Base-by-base conservation (phyloP, 1,140 invertebrate species). In the Paraescarpia echinospica region DNA sequence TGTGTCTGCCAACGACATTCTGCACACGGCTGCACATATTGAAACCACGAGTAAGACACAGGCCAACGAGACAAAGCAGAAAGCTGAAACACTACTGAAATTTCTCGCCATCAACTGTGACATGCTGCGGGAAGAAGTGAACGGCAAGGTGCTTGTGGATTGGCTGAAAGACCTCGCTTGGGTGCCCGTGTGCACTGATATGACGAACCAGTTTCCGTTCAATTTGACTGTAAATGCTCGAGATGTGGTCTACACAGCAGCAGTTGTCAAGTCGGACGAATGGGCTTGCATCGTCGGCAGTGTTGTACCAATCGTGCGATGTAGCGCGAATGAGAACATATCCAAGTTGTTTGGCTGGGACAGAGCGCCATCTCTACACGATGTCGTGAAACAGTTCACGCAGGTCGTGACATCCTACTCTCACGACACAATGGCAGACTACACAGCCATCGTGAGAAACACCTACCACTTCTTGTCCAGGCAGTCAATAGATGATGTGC, bases 321-420 rank as follows among this genome's bases (percentile, higher is more conserved):
- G 89, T 35, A 51, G 48, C 12, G 51, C 22, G 18, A 88, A 88
- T 8, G 48, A 93, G 27, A 35, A 14, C 35, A 35, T 92, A 33
- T 31, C 89, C 6, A 35, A 31, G 48, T 88, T 93, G 91, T 90
- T 90, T 18, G 89, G 89, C 0, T 9, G 89, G 89, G 27, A 35
- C 35, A 35, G 35, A 33, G 2, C 35, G 22, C 93, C 93, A 33
- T 33, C 12, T 92, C 27, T 93, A 31, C 31, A 91, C 33, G 27
- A 41, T n/a, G 89, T 93, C 33, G 59, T 92, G 9, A 90, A 27
- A 59, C 91, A 93, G 18, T 92, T 93, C 31, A 92, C 89, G 0
- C 2, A 34, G 34, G 0, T 92, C 48, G 89, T 93, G 1, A 8
- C n/a, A 22, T 27, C 22, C 12, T 77, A 77, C 59, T 31, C 31